phyloP scores from a whole-genome alignment of 2,113 vertebrate genomes.

The Phyllopteryx taeniolatus region DNA sequence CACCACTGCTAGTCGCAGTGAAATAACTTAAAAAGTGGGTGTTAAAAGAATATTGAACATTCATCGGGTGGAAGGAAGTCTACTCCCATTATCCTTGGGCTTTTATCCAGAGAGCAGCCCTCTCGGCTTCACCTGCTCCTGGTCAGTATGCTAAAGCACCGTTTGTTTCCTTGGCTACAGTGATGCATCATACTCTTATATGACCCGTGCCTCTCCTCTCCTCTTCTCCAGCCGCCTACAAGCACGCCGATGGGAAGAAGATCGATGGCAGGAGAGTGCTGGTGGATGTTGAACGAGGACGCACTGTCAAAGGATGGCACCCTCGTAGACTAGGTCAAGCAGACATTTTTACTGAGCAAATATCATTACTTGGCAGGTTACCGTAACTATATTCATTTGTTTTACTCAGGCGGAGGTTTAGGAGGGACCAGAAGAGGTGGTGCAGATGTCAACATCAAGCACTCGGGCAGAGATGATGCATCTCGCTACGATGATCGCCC shows the following conservation, averaged over 20 bases:
- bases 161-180: conserved; percentile 65
- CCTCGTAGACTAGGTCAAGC: conserved; percentile 84
- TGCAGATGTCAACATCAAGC: conserved; percentile 91
- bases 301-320: conserved; percentile 90
- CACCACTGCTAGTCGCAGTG: background rate
- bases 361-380: background rate
- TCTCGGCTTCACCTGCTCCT: conserved; percentile 69
- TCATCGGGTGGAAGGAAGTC: conserved; percentile 68
- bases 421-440: conserved; percentile 88
- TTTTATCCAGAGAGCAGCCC: conserved; percentile 71
- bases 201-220: conserved; percentile 36
- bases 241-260: conserved; percentile 94
- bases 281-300: conserved; percentile 89
- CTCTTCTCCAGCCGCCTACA: conserved; percentile 85
- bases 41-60: conserved; percentile 29
- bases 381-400: background rate
- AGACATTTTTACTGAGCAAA: background rate
- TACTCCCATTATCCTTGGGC: conserved; percentile 63
- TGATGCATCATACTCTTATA: conserved; percentile 1
- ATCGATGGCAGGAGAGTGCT: conserved; percentile 87
- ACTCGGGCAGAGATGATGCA: conserved; percentile 87
- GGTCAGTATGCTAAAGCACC: conserved; percentile 70
- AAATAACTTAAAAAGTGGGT: background rate
- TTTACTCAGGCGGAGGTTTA: conserved; percentile 81
- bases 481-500: conserved; percentile 86